Conservation (phyloP, 2,113 vertebrate species). For the Pseudopipra pipra region DNA sequence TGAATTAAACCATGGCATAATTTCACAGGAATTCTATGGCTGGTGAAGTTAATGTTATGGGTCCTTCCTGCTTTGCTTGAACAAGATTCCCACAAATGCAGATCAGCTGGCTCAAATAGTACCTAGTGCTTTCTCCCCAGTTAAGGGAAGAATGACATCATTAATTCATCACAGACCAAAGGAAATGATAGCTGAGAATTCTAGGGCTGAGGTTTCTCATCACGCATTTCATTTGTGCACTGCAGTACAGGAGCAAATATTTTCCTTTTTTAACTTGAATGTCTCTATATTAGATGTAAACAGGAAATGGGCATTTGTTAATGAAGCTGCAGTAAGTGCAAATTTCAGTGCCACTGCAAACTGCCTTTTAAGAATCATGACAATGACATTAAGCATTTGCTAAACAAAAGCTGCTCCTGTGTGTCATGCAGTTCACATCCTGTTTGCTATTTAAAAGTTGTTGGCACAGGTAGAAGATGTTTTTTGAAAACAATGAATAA, state of each 20-base stretch:
- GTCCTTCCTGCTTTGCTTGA: background rate
- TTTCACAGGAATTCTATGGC: background rate
- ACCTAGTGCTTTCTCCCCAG: background rate
- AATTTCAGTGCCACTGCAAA: background rate
- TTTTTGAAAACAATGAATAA: background rate
- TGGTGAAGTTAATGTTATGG: background rate
- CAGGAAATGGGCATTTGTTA: background rate
- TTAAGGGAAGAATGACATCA: background rate
- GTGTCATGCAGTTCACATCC: constrained; percentile 14
- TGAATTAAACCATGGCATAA: background rate
- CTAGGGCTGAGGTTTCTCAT: background rate
- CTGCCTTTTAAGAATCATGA: constrained; percentile 45
- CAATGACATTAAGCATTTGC: constrained; percentile 57
- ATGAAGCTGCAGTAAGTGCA: constrained; percentile 25
- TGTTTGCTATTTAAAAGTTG: constrained; percentile 17
- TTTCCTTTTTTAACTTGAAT: background rate
- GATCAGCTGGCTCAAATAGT: background rate
- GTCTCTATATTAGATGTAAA: background rate
- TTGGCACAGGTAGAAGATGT: background rate
- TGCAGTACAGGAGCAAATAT: background rate
- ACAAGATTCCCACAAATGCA: background rate
- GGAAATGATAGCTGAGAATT: background rate
- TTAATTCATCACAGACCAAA: background rate
- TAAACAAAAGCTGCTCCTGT: constrained; percentile 48
- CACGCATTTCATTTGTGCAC: background rate